These are phyloP conservation scores for Artibeus jamaicensis DNA, from an alignment of 2,797 vertebrate species.

Conservation along the genomic window DNA sequence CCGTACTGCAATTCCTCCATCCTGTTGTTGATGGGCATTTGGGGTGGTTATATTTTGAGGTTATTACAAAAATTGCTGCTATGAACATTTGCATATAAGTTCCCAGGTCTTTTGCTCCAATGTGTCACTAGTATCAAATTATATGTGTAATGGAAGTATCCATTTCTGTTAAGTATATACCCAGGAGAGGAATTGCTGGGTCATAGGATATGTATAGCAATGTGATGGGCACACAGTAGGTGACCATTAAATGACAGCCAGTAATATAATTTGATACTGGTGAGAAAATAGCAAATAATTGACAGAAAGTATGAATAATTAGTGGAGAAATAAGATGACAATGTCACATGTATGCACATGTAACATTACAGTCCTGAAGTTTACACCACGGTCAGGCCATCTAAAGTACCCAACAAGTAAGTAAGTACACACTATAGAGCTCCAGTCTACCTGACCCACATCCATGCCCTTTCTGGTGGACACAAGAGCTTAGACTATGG, in stretches of 20 bases:
- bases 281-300: background rate
- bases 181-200: background rate
- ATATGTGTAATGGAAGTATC: background rate
- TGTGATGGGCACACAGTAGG: background rate
- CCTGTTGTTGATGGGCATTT: background rate
- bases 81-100: background rate
- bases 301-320: background rate
- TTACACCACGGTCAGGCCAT: background rate
- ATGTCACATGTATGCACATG: background rate
- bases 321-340: background rate
- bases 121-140: too few species aligned
- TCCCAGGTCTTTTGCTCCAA: background rate
- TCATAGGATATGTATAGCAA: background rate
- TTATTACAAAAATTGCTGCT: background rate
- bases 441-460: background rate
- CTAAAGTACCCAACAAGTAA: background rate
- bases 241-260: background rate
- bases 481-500: background rate
- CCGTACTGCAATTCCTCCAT: background rate
- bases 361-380: background rate
- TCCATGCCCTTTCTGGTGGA: background rate
- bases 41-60: background rate
- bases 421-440: background rate
- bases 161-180: background rate
- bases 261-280: background rate